A percentile compares a stretch with the other conserved stretches of the same genome.
phyloP scores from a whole-genome alignment of 2,113 vertebrate genomes.

The Nothoprocta pentlandii region DNA sequence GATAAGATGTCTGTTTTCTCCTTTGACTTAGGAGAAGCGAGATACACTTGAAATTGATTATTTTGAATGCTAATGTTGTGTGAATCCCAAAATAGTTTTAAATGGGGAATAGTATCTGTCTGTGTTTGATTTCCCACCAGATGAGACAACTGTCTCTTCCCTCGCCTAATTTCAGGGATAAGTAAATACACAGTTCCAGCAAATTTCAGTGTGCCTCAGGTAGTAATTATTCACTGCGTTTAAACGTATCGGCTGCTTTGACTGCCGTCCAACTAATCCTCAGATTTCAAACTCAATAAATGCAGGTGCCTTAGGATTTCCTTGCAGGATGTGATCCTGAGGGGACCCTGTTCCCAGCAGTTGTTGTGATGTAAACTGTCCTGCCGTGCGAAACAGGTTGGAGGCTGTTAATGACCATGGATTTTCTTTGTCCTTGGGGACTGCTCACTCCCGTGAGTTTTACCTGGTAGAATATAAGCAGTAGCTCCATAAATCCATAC shows the following conservation, averaged over 20 bases:
- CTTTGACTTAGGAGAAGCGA: constrained; percentile 14
- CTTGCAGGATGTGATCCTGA: neutral
- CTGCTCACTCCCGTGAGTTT: neutral
- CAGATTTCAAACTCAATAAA: neutral
- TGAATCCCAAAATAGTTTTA: constrained; percentile 6
- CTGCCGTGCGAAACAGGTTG: neutral
- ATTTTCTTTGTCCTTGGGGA: neutral
- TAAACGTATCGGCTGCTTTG: neutral
- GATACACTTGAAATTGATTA: constrained; percentile 20
- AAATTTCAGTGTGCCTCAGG: neutral
- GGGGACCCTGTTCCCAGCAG: too few species aligned
- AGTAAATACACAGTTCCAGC: neutral
- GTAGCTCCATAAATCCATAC: neutral
- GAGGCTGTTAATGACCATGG: neutral
- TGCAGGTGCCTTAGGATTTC: neutral
- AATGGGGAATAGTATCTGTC: neutral
- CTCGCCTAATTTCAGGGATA: neutral
- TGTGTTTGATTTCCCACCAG: neutral
- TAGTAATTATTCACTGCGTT: neutral
- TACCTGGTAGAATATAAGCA: neutral
- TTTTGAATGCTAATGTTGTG: constrained; percentile 14
- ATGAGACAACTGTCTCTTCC: neutral
- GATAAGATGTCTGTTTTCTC: neutral
- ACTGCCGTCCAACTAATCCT: neutral
- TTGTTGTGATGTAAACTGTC: neutral